Conservation (phyloP, 2,113 vertebrate genomes). For the Salvelinus namaycush region DNA sequence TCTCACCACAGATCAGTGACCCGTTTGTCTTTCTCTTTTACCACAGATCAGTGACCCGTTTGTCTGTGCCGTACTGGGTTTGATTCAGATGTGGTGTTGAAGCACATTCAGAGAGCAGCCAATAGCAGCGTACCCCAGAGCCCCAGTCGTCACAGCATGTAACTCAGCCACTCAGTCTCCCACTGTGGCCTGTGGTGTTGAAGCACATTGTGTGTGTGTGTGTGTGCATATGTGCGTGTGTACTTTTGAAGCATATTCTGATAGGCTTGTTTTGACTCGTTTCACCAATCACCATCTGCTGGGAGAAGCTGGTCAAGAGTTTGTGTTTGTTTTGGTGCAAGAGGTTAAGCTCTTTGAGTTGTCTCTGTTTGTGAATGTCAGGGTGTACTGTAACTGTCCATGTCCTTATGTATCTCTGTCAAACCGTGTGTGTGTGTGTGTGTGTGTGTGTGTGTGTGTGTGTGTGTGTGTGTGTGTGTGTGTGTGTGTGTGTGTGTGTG, state of each 20-base stretch:
- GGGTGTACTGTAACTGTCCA: too few relatives aligned
- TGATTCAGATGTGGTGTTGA: not conserved
- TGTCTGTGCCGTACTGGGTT: not conserved
- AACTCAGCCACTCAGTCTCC: not conserved
- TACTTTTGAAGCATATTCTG: not conserved
- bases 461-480: slow-evolving; percentile 2
- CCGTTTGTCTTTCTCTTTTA: not conserved
- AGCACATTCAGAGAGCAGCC: not conserved
- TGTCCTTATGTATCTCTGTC: not conserved
- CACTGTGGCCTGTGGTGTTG: too few relatives aligned
- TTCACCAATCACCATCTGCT: slow-evolving; percentile 22
- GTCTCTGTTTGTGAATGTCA: too few relatives aligned
- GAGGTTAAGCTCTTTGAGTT: not conserved
- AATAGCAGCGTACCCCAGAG: not conserved
- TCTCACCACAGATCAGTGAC: too few relatives aligned
- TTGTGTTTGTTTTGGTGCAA: not conserved
- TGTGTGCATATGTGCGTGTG: too few relatives aligned
- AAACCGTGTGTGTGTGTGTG: not conserved
- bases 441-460: not conserved
- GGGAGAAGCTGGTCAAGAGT: not conserved
- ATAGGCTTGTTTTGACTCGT: slow-evolving; percentile 16
- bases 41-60: too few relatives aligned
- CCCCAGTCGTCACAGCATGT: not conserved
- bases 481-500: not conserved
- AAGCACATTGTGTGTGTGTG: too few relatives aligned